A percentile compares a stretch with the other conserved stretches of the same genome.
phyloP scores from a whole-genome alignment of 2,888 invertebrate species.

The Parnassius glacialis region DNA sequence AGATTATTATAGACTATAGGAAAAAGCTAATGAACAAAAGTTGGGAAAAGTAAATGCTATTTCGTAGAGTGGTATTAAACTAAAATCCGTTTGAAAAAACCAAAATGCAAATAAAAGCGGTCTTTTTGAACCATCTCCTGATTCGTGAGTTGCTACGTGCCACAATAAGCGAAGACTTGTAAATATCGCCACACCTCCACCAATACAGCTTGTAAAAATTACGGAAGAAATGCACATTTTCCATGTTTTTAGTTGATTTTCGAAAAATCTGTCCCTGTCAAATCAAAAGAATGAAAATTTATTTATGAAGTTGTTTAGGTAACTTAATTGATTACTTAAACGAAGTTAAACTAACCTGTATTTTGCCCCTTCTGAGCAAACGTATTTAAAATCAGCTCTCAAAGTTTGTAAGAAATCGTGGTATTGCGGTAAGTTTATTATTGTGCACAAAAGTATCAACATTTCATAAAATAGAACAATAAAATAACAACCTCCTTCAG shows the following conservation, averaged over 20 bases:
- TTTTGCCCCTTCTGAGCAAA: slow-evolving; percentile 43
- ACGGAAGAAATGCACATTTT: slow-evolving; percentile 41
- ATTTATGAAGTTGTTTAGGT: no score
- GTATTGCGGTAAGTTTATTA: slow-evolving; percentile 41
- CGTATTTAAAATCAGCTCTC: slow-evolving; percentile 50
- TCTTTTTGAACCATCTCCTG: slow-evolving; percentile 37
- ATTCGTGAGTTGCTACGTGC: slow-evolving; percentile 36
- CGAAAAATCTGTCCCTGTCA: slow-evolving; percentile 49
- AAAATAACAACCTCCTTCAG: slow-evolving; percentile 50
- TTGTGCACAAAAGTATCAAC: slow-evolving; percentile 43
- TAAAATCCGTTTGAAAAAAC: slow-evolving; percentile 45
- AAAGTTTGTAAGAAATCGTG: slow-evolving; percentile 42
- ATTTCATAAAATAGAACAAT: slow-evolving; percentile 48
- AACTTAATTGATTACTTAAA: no score
- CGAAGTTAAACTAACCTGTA: slow-evolving; percentile 41
- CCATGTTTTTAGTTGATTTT: slow-evolving; percentile 50
- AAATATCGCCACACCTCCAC: slow-evolving; percentile 38
- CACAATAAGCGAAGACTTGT: slow-evolving; percentile 36
- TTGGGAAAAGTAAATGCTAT: slow-evolving; percentile 43
- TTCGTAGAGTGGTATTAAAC: slow-evolving; percentile 50
- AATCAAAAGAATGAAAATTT: slow-evolving; percentile 16
- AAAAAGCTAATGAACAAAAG: slow-evolving; percentile 36
- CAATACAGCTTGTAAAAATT: slow-evolving; percentile 35
- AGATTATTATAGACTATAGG: no score
- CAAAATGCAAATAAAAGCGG: slow-evolving; percentile 55